Percentiles rank a stretch among this genome's conserved stretches.
These are phyloP conservation scores for Tenrec ecaudatus DNA, from an alignment of 2,113 vertebrate genomes.

Conservation along the genomic window DNA sequence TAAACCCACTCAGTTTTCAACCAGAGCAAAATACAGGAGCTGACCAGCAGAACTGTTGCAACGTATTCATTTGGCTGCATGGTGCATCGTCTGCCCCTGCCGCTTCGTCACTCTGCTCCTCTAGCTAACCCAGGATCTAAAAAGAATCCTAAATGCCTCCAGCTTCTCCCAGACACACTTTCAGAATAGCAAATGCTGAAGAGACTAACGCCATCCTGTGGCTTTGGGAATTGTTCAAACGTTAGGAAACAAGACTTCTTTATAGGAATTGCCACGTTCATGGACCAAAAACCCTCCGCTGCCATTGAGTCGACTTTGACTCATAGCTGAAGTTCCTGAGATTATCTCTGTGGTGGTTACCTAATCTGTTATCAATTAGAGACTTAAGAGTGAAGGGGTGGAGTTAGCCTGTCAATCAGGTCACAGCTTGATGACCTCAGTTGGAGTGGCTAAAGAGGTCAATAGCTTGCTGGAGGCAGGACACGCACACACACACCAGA, in stretches of 20 bases:
- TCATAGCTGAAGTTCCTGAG: neutral
- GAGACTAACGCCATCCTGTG: neutral
- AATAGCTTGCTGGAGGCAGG: no score
- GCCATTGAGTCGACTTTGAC: no score
- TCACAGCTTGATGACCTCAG: no score
- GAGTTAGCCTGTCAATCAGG: no score
- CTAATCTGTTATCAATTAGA: no score
- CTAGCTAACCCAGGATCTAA: neutral
- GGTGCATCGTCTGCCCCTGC: neutral
- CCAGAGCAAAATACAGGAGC: neutral
- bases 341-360: neutral
- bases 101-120: neutral
- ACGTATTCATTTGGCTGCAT: neutral
- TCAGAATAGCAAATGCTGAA: neutral
- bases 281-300: no score
- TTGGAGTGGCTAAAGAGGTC: no score
- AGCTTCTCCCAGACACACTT: neutral
- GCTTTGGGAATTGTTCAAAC: neutral
- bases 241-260: constrained; percentile 24
- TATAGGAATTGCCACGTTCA: neutral
- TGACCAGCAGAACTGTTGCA: neutral
- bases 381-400: no score
- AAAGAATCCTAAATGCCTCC: neutral
- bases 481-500: no score
- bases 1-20: constrained; percentile 30